Evolutionary conservation across 1,140 invertebrate species (phyloP).

Genomic region (Eciton burchellii): DNA sequence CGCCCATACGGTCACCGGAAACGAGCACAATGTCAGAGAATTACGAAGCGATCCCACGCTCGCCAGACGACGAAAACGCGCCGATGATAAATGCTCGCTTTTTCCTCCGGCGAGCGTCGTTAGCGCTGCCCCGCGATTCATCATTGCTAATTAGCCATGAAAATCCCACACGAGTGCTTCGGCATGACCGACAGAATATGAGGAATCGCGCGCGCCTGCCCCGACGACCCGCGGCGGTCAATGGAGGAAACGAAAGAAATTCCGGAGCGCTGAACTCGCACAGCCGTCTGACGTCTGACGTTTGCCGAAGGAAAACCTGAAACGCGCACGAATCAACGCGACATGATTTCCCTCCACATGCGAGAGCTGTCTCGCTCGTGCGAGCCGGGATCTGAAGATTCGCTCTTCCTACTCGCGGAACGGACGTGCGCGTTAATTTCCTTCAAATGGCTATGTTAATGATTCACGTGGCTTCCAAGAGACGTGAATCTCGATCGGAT

Average conservation of each 20-base stretch:
- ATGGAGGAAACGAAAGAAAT: conserved; percentile 17
- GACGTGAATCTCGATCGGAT: too few species aligned
- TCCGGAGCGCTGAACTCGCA: conserved; percentile 20
- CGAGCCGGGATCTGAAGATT: background rate
- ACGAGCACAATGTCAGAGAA: conserved; percentile 50
- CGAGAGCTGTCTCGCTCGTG: background rate
- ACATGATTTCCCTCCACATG: background rate
- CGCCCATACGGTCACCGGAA: background rate
- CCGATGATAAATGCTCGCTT: conserved; percentile 69
- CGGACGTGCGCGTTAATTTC: background rate
- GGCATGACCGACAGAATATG: conserved; percentile 4
- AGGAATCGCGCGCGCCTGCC: conserved; percentile 42
- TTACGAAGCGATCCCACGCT: conserved; percentile 27
- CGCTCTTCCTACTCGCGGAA: background rate
- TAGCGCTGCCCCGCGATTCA: conserved; percentile 61
- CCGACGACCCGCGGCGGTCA: conserved; percentile 1
- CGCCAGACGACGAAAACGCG: conserved; percentile 60
- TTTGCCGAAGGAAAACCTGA: conserved; percentile 19
- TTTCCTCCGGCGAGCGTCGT: conserved; percentile 40
- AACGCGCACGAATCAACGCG: background rate
- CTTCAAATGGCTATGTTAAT: too few species aligned
- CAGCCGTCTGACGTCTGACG: background rate
- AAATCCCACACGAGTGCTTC: conserved; percentile 40
- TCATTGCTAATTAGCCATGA: conserved; percentile 70
- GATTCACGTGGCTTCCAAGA: background rate